Base-by-base conservation (phyloP, 1,140 invertebrate species). In the Macrobrachium nipponense region DNA sequence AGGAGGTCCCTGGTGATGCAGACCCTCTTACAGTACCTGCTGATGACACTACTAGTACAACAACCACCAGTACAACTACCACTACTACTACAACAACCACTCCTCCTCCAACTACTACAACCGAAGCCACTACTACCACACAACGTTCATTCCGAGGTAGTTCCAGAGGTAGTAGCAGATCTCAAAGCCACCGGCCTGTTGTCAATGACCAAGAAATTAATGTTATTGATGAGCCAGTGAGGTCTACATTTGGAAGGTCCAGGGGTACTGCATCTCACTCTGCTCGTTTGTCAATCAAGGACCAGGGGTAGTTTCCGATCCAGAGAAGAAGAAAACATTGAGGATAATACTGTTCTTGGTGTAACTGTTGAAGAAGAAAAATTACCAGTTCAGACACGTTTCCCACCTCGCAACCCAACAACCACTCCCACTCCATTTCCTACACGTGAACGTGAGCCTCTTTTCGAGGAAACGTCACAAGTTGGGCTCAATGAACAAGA, bases 331-430 rank as follows among this genome's bases (percentile, higher is more conserved):
- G 75, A 44, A 62, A 70, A 86, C 59, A 81, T n/a, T 36, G 70
- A 61, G 12, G 60, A 80, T 12, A 76, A 76, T 23, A 70, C 62
- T 3, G 78, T 79, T 15, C 60, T 81, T 20, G 59, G 66, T 14
- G 80, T 88, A 6, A 80, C 78, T 23, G 87, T 88, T 12, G 87
- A 82, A 44, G 87, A 88, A 15, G 84, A 86, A 11, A 88, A 86
- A 23, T 61, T 88, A 8, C 87, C 87, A 14, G 64, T 80, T 7
- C 84, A 87, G 11, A 88, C 87, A 6, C 59, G 87, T 15, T 88
- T 88, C 59, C 87, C 87, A 23, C 87, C 87, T 3, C 80, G 87
- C 23, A 80, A 51, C 70, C n/a, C n/a, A n/a, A 85, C 87, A n/a
- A 12, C 62, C 23, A 20, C 43, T 20, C 64, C 79, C 27, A 81